Percentiles rank a stretch among this genome's conserved stretches.
Evolutionary conservation across 2,113 vertebrate genomes (phyloP).

Genomic region (Trochalopteron elliotii): DNA sequence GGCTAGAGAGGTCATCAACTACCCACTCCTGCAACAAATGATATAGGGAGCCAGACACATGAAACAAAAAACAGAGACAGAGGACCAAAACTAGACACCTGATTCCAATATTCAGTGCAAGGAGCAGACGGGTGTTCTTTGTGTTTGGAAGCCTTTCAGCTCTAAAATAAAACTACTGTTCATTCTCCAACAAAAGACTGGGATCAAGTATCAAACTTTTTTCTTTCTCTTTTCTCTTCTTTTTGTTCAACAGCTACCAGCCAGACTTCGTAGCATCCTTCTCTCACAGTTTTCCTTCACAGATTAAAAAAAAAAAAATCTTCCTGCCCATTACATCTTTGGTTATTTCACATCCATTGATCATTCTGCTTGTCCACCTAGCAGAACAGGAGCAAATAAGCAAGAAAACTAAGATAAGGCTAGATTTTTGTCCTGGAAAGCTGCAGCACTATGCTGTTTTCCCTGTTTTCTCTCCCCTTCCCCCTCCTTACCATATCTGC

Average conservation of each 20-base stretch:
- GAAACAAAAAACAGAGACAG: neutral
- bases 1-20: neutral
- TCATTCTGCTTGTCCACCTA: conserved; percentile 1
- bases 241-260: conserved; percentile 23
- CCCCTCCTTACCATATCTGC: neutral
- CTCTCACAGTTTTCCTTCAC: neutral
- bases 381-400: conserved; percentile 21
- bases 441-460: neutral
- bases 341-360: conserved; percentile 20
- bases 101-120: conserved; percentile 16
- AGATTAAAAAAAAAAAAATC: neutral
- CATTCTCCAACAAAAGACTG: neutral
- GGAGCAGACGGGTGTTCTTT: neutral
- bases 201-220: conserved; percentile 21
- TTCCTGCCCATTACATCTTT: neutral
- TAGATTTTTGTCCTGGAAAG: neutral
- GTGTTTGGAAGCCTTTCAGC: conserved; percentile 22
- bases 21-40: neutral
- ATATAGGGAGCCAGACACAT: neutral
- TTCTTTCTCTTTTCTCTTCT: neutral
- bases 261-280: neutral
- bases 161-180: conserved; percentile 48
- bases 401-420: conserved; percentile 6
- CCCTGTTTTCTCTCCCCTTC: neutral
- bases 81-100: neutral